A percentile compares a stretch with the other conserved stretches of the same genome.
Conservation (phyloP, 2,888 invertebrate species). For the Melitaea athalia region DNA sequence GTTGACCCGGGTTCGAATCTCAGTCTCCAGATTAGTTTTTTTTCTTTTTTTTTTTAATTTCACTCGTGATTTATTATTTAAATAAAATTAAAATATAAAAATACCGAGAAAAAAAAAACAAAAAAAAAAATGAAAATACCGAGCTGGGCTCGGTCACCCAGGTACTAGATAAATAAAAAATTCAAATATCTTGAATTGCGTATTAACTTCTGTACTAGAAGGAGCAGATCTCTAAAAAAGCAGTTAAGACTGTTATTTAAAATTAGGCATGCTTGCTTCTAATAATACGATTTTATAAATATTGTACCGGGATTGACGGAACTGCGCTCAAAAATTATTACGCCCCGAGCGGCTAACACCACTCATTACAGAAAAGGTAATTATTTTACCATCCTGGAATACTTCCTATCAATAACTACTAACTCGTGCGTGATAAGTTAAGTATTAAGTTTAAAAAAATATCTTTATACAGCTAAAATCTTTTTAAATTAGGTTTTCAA, state of each 20-base stretch:
- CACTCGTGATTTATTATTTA: too few species aligned
- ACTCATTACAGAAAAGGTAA: constrained; percentile 25
- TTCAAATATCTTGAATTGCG: not conserved
- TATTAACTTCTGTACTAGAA: not conserved
- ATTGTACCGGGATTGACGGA: constrained; percentile 29
- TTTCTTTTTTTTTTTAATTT: too few species aligned
- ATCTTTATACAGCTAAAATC: not conserved
- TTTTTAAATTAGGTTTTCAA: too few species aligned
- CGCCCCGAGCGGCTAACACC: constrained; percentile 25
- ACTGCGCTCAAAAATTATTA: constrained; percentile 32
- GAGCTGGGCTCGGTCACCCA: too few species aligned
- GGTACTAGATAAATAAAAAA: too few species aligned
- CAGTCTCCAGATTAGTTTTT: too few species aligned
- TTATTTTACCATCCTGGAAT: constrained; percentile 16
- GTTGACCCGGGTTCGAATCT: too few species aligned
- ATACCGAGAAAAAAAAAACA: too few species aligned
- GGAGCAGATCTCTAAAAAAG: constrained; percentile 30
- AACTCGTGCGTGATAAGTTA: not conserved
- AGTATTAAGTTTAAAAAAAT: not conserved
- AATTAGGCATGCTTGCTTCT: constrained; percentile 35
- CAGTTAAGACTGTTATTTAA: constrained; percentile 33
- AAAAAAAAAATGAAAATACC: too few species aligned
- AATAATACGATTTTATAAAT: constrained; percentile 35
- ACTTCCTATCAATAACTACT: not conserved
- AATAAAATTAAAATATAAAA: too few species aligned